phyloP scores from a whole-genome alignment of 1,140 invertebrate species.

The Caenorhabditis elegans region DNA sequence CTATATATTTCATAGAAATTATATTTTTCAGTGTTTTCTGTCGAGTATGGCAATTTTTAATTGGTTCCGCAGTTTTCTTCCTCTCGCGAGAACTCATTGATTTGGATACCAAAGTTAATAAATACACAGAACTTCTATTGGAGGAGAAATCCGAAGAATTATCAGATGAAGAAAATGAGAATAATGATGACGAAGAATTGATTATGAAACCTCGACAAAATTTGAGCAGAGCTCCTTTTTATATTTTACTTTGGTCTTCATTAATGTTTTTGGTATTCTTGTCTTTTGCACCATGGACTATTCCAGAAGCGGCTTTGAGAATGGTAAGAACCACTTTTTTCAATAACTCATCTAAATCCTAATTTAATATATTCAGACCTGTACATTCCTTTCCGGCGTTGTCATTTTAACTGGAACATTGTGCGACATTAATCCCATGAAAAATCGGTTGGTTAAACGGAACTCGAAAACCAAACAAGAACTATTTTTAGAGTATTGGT shows the following conservation, averaged over 20 bases:
- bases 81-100: neutral
- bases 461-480: neutral
- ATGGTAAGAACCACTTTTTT: too few relatives aligned
- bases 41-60: slow-evolving; percentile 31
- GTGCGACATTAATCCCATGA: neutral
- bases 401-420: neutral
- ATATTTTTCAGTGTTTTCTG: slow-evolving; percentile 30
- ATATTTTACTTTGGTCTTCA: slow-evolving; percentile 2
- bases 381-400: neutral
- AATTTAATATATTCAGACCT: slow-evolving; percentile 1
- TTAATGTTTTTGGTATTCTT: neutral
- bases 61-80: neutral
- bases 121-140: neutral
- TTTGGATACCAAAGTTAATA: neutral
- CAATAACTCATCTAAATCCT: too few relatives aligned
- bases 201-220: neutral
- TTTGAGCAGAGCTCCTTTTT: neutral
- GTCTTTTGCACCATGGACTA: neutral
- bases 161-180: neutral
- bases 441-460: neutral
- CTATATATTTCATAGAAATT: neutral
- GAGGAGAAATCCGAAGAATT: neutral
- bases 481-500: neutral
- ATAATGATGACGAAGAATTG: neutral
- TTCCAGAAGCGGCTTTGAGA: neutral